Evolutionary conservation across 2,113 vertebrate species (phyloP).

Genomic region (Thalassarche chlororhynchos): DNA sequence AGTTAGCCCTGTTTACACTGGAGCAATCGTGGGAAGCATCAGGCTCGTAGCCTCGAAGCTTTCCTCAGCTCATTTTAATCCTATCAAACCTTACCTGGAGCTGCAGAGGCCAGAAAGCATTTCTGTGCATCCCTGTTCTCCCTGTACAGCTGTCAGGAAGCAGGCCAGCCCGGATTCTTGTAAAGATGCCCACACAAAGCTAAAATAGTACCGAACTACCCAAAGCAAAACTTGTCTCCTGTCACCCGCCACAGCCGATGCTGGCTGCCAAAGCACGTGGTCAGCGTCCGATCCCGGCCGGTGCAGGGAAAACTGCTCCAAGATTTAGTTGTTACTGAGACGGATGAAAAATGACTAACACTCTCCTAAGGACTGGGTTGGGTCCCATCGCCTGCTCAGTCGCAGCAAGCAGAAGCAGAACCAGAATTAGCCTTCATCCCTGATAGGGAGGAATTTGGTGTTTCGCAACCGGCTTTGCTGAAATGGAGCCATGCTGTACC

Average conservation of each 20-base stretch:
- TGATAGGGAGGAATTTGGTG: neutral
- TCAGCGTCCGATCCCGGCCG: neutral
- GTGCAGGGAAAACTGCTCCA: neutral
- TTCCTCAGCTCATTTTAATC: neutral
- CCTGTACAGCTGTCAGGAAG: neutral
- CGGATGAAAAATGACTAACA: neutral
- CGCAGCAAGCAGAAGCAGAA: neutral
- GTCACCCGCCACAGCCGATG: accelerated
- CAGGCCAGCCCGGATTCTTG: neutral
- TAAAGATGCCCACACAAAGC: neutral
- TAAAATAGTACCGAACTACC: neutral
- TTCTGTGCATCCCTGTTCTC: neutral
- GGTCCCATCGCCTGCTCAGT: neutral
- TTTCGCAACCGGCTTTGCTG: neutral
- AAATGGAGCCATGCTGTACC: neutral
- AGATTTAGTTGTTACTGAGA: neutral
- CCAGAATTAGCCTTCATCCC: neutral
- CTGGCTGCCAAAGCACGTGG: neutral
- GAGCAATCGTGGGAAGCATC: neutral
- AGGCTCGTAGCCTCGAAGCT: neutral
- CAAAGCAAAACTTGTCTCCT: neutral
- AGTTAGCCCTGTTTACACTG: neutral
- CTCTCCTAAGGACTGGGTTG: neutral
- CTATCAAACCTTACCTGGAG: neutral
- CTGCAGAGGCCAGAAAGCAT: neutral